A percentile compares a stretch with the other conserved stretches of the same genome.
Conservation (phyloP, 1,140 invertebrate species). For the Drosophila nannoptera region DNA sequence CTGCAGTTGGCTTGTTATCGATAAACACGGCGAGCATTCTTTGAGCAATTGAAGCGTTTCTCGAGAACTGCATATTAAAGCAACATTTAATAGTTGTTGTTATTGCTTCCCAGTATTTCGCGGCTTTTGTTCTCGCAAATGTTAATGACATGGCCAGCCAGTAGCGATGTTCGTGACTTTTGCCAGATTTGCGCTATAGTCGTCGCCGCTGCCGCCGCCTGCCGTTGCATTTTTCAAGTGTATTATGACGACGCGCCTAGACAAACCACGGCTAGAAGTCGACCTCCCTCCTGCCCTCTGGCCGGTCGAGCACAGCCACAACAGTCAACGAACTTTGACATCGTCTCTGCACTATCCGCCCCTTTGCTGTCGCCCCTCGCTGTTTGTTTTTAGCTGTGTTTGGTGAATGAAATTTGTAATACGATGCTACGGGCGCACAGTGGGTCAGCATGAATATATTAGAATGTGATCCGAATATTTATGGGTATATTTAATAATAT, state of each 20-base stretch:
- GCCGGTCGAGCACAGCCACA: constrained; percentile 34
- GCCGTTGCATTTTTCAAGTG: constrained; percentile 71
- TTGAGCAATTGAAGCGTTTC: constrained; percentile 30
- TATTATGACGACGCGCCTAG: constrained; percentile 71
- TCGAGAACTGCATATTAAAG: constrained; percentile 38
- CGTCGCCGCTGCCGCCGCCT: constrained; percentile 40
- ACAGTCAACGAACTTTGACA: constrained; percentile 76
- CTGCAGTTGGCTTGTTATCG: constrained; percentile 40
- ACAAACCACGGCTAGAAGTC: constrained; percentile 35
- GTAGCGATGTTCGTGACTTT: constrained; percentile 66
- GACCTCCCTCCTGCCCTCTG: not conserved
- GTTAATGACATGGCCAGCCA: constrained; percentile 63
- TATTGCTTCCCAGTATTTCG: constrained; percentile 61
- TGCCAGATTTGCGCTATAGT: constrained; percentile 52
- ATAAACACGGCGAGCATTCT: constrained; percentile 36
- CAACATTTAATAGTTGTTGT: constrained; percentile 8
- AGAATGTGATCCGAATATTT: not conserved
- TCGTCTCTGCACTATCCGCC: constrained; percentile 27
- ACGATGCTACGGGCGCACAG: constrained; percentile 54
- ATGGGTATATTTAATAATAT: not conserved
- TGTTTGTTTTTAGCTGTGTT: constrained; percentile 57
- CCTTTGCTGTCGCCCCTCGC: constrained; percentile 3
- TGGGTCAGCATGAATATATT: constrained; percentile 13
- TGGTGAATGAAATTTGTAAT: constrained; percentile 75
- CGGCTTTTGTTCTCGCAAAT: constrained; percentile 50